Conservation (phyloP, 2,113 vertebrate species). For the Bubo blakistoni region DNA sequence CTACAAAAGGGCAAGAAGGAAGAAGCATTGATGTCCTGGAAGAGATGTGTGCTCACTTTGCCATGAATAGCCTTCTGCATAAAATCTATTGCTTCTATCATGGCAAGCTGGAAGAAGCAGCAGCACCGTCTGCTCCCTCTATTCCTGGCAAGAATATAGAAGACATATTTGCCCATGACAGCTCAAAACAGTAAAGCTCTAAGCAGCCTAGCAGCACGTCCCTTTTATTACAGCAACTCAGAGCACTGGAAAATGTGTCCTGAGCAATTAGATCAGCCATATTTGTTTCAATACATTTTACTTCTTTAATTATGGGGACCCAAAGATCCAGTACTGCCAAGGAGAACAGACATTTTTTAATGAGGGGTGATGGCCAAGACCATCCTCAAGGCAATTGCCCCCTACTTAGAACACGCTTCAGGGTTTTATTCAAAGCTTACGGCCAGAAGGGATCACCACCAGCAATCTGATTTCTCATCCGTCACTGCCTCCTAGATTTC, state of each 20-base stretch:
- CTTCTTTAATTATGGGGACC: background rate
- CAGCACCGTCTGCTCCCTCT: slow-evolving; percentile 3
- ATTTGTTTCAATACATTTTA: background rate
- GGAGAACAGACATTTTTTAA: background rate
- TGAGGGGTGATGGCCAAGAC: background rate
- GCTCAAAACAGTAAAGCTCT: background rate
- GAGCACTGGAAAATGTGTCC: background rate
- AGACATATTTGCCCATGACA: slow-evolving; percentile 1
- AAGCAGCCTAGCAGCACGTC: background rate
- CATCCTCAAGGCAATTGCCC: background rate
- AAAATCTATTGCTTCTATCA: background rate
- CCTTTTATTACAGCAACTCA: background rate
- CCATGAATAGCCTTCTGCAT: background rate
- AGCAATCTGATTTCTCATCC: background rate
- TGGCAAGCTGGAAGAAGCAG: background rate
- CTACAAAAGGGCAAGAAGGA: background rate
- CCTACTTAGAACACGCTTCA: background rate
- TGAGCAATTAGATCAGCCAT: background rate
- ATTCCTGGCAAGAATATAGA: background rate
- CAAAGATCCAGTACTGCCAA: background rate
- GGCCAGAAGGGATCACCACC: background rate
- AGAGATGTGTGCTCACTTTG: background rate
- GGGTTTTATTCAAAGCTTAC: background rate
- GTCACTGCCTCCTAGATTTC: background rate
- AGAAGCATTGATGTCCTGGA: background rate